Evolutionary conservation across 2,113 vertebrate genomes (phyloP).

Genomic region (Epinephelus fuscoguttatus): DNA sequence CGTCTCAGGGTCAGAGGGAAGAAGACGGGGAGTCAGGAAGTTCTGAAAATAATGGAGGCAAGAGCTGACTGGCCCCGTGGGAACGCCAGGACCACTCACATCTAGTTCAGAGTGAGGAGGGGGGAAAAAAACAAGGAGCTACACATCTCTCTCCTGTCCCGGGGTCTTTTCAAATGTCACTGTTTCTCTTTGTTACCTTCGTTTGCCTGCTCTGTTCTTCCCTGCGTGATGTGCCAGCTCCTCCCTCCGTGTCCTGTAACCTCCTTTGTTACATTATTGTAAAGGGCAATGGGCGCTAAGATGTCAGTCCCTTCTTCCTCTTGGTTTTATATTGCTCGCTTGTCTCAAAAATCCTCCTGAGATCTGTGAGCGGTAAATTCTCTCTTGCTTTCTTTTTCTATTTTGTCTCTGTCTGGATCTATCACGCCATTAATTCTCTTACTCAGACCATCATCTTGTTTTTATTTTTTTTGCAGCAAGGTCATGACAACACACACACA

Average conservation of each 20-base stretch:
- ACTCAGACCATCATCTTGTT: not conserved
- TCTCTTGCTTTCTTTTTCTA: not conserved
- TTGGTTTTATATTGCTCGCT: constrained; percentile 15
- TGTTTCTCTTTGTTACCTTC: constrained; percentile 45
- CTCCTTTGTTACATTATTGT: constrained; percentile 46
- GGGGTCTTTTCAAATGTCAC: constrained; percentile 73
- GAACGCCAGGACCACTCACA: constrained; percentile 57
- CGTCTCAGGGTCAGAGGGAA: constrained; percentile 53
- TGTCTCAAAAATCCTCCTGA: constrained; percentile 13
- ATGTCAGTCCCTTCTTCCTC: constrained; percentile 16
- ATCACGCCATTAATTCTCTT: not conserved
- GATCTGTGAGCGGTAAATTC: not conserved
- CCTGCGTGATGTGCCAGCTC: constrained; percentile 13
- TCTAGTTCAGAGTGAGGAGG: constrained; percentile 48
- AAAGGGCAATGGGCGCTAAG: constrained; percentile 47
- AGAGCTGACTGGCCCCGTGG: constrained; percentile 48
- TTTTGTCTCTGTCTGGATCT: not conserved
- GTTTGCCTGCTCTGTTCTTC: constrained; percentile 37
- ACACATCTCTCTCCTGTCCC: constrained; percentile 52
- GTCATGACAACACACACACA: constrained; percentile 46
- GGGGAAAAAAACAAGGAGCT: constrained; percentile 1
- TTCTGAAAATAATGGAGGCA: constrained; percentile 53
- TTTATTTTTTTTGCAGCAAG: constrained; percentile 42
- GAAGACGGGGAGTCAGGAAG: constrained; percentile 53
- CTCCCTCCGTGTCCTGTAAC: constrained; percentile 13